These are phyloP conservation scores for Schizaphis graminum DNA, from an alignment of 2,888 invertebrate species.

Conservation along the genomic window DNA sequence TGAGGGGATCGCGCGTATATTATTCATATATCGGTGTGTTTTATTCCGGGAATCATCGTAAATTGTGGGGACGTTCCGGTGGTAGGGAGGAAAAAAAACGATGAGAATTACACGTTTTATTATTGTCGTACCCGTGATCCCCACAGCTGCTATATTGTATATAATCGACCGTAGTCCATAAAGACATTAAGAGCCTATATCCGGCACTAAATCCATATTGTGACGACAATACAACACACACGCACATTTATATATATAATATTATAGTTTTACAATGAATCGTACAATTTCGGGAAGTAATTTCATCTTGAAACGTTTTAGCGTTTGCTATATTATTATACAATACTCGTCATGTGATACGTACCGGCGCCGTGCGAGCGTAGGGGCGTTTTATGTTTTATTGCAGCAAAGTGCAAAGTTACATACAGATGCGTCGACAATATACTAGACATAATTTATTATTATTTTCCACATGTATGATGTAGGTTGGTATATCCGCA, in stretches of 20 bases:
- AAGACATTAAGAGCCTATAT: slow-evolving; percentile 27
- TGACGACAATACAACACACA: background rate
- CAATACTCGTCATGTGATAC: background rate
- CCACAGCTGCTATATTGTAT: background rate
- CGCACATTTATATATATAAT: background rate
- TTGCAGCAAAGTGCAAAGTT: background rate
- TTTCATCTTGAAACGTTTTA: slow-evolving; percentile 14
- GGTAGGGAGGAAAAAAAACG: background rate
- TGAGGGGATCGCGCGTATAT: slow-evolving; percentile 30
- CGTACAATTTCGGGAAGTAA: background rate
- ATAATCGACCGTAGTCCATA: background rate
- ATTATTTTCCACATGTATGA: background rate
- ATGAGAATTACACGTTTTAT: background rate
- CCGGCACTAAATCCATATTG: slow-evolving; percentile 26
- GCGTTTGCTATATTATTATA: background rate
- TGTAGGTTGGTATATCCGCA: background rate
- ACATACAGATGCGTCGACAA: background rate
- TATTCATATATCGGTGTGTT: slow-evolving; percentile 41
- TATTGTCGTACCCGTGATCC: background rate
- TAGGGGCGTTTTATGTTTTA: slow-evolving; percentile 1
- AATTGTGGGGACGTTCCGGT: background rate
- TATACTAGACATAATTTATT: background rate
- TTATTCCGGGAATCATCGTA: slow-evolving; percentile 11
- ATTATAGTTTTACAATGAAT: background rate
- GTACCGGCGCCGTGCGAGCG: background rate